Evolutionary conservation across 2,113 vertebrate genomes (phyloP), one percentile per base, ranked within the genome.

Genomic region (Dolichallabes microphthalmus): DNA sequence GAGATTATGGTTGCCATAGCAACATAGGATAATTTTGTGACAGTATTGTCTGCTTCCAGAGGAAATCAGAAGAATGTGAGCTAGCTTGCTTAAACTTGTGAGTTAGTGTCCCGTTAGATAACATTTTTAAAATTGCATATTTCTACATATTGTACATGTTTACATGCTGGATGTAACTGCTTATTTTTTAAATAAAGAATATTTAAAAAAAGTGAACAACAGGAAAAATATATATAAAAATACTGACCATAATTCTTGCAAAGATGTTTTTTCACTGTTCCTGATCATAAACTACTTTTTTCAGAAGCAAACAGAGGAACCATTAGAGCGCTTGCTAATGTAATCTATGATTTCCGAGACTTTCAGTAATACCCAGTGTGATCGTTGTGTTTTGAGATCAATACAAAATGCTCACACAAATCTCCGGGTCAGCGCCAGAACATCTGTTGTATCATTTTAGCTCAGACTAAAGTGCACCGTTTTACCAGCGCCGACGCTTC

Each of bases 361-460:
- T 58, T 52, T n/a, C 19, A 35, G 73, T 53, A 77, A 25, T 55
- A 50, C n/a, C 61, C 58, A 22, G 71, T 64, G n/a, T 53, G 74
- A 77, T 55, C 20, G 5, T 22, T 61, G 69, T 60, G 57, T 75
- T 27, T 32, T 63, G 66, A 32, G 61, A 84, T 77, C 73, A 77
- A 77, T 84, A 78, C 45, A 74, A 45, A 73, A 32, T 60, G 53
- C 57, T n/a, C 66, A 32, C 53, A 45, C 55, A 57, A 73, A 71
- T 82, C 71, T 71, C 71, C 39, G 2, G 39, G 39, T 12, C 39
- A 50, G 71, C 12, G n/a, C 50, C 13, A 0, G 15, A 9, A 76
- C 77, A 80, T 80, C 77, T 61, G 55, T 61, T 80, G 61, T 57
- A 61, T 74, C 22, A 39, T 58, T 79, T 58, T 14, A 79, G 2